A percentile compares a stretch with the other conserved stretches of the same genome.
Conservation (phyloP, 2,113 vertebrate genomes). For the Pelmatolapia mariae region DNA sequence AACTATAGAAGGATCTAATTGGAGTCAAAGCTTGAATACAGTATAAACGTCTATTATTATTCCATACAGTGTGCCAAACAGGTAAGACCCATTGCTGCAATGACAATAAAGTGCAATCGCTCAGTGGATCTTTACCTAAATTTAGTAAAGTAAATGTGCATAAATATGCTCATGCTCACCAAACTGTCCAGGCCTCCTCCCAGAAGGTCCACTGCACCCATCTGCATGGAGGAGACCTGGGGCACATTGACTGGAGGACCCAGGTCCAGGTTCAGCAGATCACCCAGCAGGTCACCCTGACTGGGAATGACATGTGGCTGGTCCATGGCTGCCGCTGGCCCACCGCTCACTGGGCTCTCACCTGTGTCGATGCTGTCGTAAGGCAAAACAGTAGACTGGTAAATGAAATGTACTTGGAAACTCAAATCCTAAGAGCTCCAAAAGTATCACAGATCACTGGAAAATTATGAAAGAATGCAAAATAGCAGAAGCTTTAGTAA, state of each 20-base stretch:
- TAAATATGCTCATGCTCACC: constrained; percentile 72
- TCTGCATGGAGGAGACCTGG: constrained; percentile 90
- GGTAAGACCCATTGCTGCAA: background rate
- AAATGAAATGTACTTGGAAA: background rate
- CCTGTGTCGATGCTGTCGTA: constrained; percentile 81
- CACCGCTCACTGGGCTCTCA: constrained; percentile 88
- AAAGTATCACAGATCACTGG: background rate
- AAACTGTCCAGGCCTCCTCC: constrained; percentile 94
- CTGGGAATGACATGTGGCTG: constrained; percentile 90
- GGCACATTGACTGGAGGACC: constrained; percentile 91
- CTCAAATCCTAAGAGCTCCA: background rate
- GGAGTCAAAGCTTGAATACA: background rate
- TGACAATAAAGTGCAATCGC: background rate
- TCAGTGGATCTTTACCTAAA: background rate
- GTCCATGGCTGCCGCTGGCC: constrained; percentile 76
- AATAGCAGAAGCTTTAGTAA: background rate
- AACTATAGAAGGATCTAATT: background rate
- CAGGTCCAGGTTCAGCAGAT: constrained; percentile 93
- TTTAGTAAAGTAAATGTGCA: background rate
- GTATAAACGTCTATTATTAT: background rate
- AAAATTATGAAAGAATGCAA: background rate
- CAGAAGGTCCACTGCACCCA: constrained; percentile 94
- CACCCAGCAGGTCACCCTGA: constrained; percentile 92
- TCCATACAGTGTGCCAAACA: background rate
- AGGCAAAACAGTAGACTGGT: background rate